Evolutionary conservation across 2,888 invertebrate species (phyloP).

Genomic region (Hyposoter dolosus): DNA sequence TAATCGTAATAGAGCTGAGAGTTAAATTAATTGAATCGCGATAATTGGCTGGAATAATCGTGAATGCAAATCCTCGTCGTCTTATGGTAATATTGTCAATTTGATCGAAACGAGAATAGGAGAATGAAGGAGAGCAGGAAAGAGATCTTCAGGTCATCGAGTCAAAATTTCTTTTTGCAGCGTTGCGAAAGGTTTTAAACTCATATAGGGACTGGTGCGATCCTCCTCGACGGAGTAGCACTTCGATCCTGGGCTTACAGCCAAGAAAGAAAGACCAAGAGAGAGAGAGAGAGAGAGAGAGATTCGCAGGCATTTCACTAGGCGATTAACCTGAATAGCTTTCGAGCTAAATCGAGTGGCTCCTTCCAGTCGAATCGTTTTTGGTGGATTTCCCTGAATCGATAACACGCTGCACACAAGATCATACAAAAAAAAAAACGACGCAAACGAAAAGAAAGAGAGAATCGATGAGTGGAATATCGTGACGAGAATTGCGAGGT

Average conservation of each 20-base stretch:
- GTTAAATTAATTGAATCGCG: constrained; percentile 29
- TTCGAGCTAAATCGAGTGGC: constrained; percentile 56
- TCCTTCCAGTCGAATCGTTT: constrained; percentile 58
- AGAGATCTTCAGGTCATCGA: not conserved
- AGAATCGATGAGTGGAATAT: not conserved
- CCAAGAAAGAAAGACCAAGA: not conserved
- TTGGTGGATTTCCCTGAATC: constrained; percentile 26
- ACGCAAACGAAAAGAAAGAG: not conserved
- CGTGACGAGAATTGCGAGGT: constrained; percentile 9
- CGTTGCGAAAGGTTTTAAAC: constrained; percentile 15
- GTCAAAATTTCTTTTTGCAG: not conserved
- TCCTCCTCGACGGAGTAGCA: constrained; percentile 7
- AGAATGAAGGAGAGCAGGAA: not conserved
- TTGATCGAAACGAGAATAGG: not conserved
- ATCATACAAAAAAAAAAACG: not conserved
- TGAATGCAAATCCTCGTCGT: constrained; percentile 7
- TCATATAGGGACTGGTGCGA: constrained; percentile 17
- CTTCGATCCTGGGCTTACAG: constrained; percentile 21
- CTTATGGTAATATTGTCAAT: constrained; percentile 31
- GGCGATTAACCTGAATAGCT: constrained; percentile 67
- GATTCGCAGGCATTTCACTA: constrained; percentile 48
- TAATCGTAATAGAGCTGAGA: not conserved
- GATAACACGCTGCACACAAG: not conserved
- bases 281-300: not conserved
- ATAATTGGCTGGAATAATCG: constrained; percentile 30